phyloP scores from a whole-genome alignment of 2,113 vertebrate species.

The Centropus unirufus region DNA sequence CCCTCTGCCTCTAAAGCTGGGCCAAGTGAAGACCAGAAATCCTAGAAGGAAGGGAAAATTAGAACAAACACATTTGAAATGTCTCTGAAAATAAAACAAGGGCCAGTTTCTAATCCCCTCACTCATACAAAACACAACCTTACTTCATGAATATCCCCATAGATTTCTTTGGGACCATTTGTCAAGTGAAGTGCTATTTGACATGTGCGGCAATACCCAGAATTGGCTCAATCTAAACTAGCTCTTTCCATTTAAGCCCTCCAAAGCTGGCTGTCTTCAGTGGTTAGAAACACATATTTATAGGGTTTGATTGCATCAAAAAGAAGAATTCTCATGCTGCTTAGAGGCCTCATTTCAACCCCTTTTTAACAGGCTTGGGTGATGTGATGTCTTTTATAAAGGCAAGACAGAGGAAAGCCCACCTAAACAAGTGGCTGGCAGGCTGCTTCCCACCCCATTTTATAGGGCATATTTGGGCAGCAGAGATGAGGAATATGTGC shows the following conservation, averaged over 20 bases:
- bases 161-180: slow-evolving; percentile 53
- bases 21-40: slow-evolving; percentile 32
- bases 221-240: slow-evolving; percentile 35
- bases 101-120: slow-evolving; percentile 37
- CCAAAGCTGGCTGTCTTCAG: slow-evolving; percentile 36
- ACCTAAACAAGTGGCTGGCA: not conserved
- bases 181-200: slow-evolving; percentile 50
- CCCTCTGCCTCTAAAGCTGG: not conserved
- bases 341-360: not conserved
- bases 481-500: not conserved
- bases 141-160: not conserved
- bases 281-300: slow-evolving; percentile 50
- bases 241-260: slow-evolving; percentile 52
- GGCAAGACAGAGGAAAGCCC: not conserved
- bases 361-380: not conserved
- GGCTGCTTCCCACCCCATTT: not conserved
- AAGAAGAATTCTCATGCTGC: not conserved
- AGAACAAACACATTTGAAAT: slow-evolving; percentile 45
- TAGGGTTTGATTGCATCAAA: not conserved
- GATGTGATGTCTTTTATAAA: not conserved
- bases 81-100: slow-evolving; percentile 32
- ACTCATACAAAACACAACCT: slow-evolving; percentile 31
- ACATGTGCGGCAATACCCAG: slow-evolving; percentile 6
- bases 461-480: not conserved
- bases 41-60: slow-evolving; percentile 43